Base-by-base conservation (phyloP, 37 sponge, comb jelly and placozoan genomes). In the Geodia barretti region DNA sequence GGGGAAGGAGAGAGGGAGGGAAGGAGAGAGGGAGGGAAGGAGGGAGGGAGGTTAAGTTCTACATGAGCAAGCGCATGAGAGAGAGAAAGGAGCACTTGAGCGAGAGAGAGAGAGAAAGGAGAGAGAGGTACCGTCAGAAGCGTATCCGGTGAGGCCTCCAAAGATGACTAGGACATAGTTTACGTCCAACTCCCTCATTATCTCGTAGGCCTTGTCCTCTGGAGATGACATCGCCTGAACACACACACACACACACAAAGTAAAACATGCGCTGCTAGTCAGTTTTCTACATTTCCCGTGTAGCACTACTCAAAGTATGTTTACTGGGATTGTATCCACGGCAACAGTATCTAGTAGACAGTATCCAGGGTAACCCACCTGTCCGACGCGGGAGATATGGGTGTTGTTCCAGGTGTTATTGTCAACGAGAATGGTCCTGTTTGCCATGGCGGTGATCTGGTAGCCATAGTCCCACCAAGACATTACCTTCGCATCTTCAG, bases 391-490 rank as follows among this genome's bases (percentile, higher is more conserved):
- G 4, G 99, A 98, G n/a, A 98, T 98, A 72, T 98, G 99, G 0
- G 99, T 98, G 84, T 98, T 98, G 86, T 98, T 98, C 99, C 99
- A 98, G 62, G 99, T 98, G 86, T 98, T 98, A 84, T 98, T 98
- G 74, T 98, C 99, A 39, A 98, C 99, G 35, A 98, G 79, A n/a
- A 98, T 98, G 20, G 99, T 98, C 78, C 99, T 79, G 64, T 98
- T 98, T 4, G 99, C 99, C 99, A 98, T 98, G 70, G 99, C 99
- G 23, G 99, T 98, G 41, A 98, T 92, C 96, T 98, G 99, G 78
- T 98, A 98, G n/a, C 99, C 99, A 83, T 98, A 98, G 86, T 98
- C 99, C 99, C 99, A 98, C 99, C 99, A 98, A 0, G 96, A 96
- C 99, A 98, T 98, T 70, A 98, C 96, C 72, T 95, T 98, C 41